These are phyloP conservation scores for Apis dorsata DNA, from an alignment of 1,140 invertebrate species.

Conservation along the genomic window DNA sequence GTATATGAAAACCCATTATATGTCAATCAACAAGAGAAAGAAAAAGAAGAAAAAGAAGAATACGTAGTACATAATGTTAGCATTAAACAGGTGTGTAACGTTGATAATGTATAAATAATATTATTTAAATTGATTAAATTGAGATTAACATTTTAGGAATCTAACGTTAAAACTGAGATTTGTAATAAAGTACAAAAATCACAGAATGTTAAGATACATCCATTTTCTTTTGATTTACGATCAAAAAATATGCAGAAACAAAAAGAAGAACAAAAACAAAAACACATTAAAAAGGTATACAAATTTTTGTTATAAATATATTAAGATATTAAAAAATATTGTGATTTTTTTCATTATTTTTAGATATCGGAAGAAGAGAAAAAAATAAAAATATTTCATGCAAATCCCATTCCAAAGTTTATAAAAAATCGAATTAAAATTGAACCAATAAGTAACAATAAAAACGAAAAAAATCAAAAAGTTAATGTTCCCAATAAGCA, in stretches of 20 bases:
- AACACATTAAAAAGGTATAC: conserved; percentile 30
- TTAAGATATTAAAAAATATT: background rate
- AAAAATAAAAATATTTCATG: conserved; percentile 37
- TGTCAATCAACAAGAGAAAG: too few species aligned
- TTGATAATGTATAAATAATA: too few species aligned
- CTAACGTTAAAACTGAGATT: background rate
- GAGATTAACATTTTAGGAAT: background rate
- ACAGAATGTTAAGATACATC: background rate
- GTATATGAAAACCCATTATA: too few species aligned
- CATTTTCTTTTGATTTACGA: conserved; percentile 51
- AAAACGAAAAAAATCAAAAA: background rate
- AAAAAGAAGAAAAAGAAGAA: background rate
- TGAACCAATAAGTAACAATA: background rate
- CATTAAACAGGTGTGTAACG: background rate
- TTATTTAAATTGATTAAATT: background rate
- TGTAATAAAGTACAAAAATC: background rate
- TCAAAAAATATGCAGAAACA: conserved; percentile 25
- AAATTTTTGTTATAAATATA: background rate
- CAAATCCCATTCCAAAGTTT: conserved; percentile 50
- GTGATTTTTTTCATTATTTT: background rate
- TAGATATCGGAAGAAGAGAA: conserved; percentile 30
- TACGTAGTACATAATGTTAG: background rate
- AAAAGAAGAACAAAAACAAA: conserved; percentile 19
- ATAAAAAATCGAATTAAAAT: background rate
- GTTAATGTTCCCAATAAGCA: background rate